Conservation (phyloP, 2,888 invertebrate species). For the Sminthurinus aureus region DNA sequence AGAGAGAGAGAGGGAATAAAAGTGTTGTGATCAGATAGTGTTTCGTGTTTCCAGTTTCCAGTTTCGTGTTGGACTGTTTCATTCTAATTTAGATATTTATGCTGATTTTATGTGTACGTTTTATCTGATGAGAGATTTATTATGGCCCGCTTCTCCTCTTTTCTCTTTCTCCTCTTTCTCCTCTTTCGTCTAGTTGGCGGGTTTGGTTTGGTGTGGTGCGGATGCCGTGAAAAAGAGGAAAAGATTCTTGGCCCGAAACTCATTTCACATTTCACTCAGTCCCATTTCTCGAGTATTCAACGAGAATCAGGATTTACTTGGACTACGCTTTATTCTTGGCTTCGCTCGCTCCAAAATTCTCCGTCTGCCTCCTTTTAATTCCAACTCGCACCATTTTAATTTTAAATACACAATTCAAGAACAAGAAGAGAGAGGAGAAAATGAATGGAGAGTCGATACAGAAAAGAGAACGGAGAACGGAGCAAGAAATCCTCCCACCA, state of each 20-base stretch:
- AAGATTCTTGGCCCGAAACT: conserved; percentile 24
- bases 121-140: conserved; percentile 44
- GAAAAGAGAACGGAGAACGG: background rate
- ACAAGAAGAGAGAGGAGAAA: background rate
- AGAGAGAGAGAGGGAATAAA: background rate
- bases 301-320: background rate
- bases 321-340: background rate
- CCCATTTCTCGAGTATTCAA: background rate
- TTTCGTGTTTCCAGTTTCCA: no score
- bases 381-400: background rate
- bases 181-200: no score
- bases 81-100: conserved; percentile 43
- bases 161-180: background rate
- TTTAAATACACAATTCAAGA: background rate
- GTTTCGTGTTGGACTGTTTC: background rate
- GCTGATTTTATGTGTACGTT: conserved; percentile 43
- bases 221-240: no score
- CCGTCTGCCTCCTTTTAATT: background rate
- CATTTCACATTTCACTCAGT: conserved; percentile 8
- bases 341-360: no score
- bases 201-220: no score
- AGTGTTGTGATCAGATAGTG: conserved; percentile 23
- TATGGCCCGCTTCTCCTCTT: conserved; percentile 17
- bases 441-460: background rate
- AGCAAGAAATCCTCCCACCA: background rate